Evolutionary conservation across 2,888 invertebrate genomes (phyloP).

Genomic region (Corythucha ciliata): DNA sequence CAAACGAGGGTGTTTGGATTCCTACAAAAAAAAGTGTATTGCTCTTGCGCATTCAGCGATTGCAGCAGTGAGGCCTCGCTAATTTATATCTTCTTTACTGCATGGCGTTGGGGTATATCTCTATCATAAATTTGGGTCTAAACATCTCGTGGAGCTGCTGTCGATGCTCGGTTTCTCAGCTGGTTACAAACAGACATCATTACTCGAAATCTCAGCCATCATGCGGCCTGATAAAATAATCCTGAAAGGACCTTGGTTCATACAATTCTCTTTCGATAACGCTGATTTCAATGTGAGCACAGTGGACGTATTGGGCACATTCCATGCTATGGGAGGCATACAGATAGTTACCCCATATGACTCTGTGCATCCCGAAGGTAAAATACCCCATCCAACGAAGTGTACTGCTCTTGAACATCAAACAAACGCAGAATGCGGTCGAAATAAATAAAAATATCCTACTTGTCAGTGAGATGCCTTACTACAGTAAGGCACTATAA

Average conservation of each 20-base stretch:
- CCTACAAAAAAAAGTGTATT: background rate
- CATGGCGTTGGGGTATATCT: conserved; percentile 16
- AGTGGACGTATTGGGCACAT: background rate
- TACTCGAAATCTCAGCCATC: conserved; percentile 6
- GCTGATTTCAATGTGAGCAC: background rate
- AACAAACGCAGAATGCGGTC: too few species aligned
- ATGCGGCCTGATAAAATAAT: background rate
- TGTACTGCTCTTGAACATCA: too few species aligned
- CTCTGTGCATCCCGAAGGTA: background rate
- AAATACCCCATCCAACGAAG: too few species aligned
- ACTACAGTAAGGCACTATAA: too few species aligned
- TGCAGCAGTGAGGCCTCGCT: conserved; percentile 6
- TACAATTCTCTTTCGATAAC: conserved; percentile 1
- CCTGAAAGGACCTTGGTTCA: too few species aligned
- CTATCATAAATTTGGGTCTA: conserved; percentile 18
- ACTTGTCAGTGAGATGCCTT: too few species aligned
- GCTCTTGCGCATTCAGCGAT: conserved; percentile 18
- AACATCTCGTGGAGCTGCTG: conserved; percentile 16
- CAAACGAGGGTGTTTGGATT: too few species aligned
- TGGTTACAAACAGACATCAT: conserved; percentile 3
- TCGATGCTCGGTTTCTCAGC: conserved; percentile 6
- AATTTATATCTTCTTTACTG: conserved; percentile 15
- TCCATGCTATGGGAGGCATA: conserved; percentile 4
- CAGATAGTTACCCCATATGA: background rate
- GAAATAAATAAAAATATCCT: too few species aligned